These are phyloP conservation scores for Anastatus disparis DNA, from an alignment of 1,140 invertebrate genomes.

Conservation along the genomic window DNA sequence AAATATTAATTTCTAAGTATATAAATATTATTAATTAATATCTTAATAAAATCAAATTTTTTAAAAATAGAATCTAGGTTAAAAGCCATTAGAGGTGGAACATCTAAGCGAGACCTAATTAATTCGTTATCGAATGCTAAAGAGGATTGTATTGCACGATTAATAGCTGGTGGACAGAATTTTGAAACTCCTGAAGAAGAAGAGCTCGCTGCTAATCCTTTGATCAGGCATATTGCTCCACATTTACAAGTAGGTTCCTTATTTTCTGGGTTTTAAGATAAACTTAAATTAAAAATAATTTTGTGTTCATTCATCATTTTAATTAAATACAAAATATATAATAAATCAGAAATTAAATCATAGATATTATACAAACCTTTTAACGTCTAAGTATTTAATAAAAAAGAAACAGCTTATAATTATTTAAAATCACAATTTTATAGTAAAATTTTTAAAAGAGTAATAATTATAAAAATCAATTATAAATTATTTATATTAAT, in stretches of 20 bases:
- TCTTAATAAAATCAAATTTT: no score
- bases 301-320: no score
- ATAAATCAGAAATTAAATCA: no score
- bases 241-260: constrained; percentile 56
- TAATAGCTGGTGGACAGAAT: constrained; percentile 57
- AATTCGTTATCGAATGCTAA: constrained; percentile 60
- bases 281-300: no score
- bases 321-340: no score
- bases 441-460: not conserved
- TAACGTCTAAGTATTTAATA: no score
- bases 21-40: no score
- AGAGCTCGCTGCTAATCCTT: constrained; percentile 59
- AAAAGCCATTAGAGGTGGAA: constrained; percentile 56
- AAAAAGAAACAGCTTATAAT: no score
- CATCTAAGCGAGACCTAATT: constrained; percentile 62
- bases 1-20: no score
- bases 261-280: no score
- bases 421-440: no score
- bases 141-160: constrained; percentile 63
- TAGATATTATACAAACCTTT: no score
- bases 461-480: constrained; percentile 8
- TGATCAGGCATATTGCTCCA: constrained; percentile 65
- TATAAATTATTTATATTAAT: constrained; percentile 30
- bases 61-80: constrained; percentile 61
- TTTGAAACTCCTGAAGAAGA: constrained; percentile 57